These are phyloP conservation scores for Spinibarbus caldwelli DNA, from an alignment of 2,797 vertebrate species.

Conservation along the genomic window DNA sequence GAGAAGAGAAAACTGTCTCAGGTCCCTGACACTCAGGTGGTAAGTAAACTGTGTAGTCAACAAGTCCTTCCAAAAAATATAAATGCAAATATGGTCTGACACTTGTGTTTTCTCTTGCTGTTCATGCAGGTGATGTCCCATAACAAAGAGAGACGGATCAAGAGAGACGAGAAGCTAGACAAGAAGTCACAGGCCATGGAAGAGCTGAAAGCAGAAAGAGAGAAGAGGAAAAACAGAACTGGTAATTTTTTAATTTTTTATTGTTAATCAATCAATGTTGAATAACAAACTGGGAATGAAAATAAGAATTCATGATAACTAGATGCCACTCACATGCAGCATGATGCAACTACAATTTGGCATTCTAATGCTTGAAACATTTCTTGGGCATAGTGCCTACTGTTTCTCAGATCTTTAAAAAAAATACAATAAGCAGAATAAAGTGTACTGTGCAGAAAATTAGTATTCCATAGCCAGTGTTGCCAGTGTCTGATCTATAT, in stretches of 20 bases:
- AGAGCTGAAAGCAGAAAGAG: conserved; percentile 95
- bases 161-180: conserved; percentile 96
- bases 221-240: conserved; percentile 91
- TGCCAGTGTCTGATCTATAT: background rate
- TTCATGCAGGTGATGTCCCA: conserved; percentile 91
- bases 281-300: background rate
- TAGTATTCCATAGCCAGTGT: background rate
- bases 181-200: conserved; percentile 99
- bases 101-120: background rate
- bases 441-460: background rate
- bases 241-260: background rate
- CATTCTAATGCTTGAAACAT: background rate
- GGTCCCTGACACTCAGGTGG: conserved; percentile 94
- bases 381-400: too few relatives aligned
- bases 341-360: background rate
- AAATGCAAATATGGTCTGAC: background rate
- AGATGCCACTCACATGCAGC: background rate
- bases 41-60: conserved; percentile 61
- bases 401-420: too few relatives aligned
- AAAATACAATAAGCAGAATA: background rate
- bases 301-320: background rate
- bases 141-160: conserved; percentile 97
- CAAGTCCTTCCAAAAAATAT: background rate
- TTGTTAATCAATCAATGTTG: background rate
- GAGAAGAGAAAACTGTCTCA: conserved; percentile 96